Evolutionary conservation across 2,797 vertebrate species (phyloP), one percentile per base, ranked within the genome.

Genomic region (Xerus rutilus): DNA sequence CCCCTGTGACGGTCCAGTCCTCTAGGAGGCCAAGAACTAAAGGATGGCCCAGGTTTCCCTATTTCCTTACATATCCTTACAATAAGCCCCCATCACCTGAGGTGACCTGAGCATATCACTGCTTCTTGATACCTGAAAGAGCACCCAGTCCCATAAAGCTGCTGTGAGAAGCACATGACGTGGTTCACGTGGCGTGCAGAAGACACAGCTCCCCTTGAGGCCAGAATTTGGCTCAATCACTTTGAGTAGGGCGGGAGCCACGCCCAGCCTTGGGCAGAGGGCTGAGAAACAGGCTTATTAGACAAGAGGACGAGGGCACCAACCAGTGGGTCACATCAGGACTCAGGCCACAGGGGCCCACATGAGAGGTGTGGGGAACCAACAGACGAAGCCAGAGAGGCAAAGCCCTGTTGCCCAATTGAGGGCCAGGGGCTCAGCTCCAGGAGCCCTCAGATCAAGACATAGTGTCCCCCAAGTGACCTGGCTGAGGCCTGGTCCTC

Each of bases 181-280:
- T 30, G 59, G 23, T 20, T 2, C 2, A 3, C 0, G 1, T 32
- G 3, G 6, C 35, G 2, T 3, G 0, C 15, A 20, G 7, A n/a
- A 13, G 72, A 47, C 17, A 14, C 11, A 2, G 3, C 62, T 70
- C 14, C 32, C 49, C 43, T 1, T 21, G 64, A 59, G 12, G 35
- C 64, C 20, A 4, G 43, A 73, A 32, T 23, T 13, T 15, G 1
- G 12, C 3, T 12, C 18, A 18, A 12, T 15, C 1, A 0, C 64
- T 0, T 0, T 1, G 62, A 81, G 69, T 12, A 15, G 28, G 57
- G n/a, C 47, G 11, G 23, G n/a, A 1, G 10, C 70, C 3, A 13
- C 23, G 43, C 20, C n/a, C 65, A 59, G 67, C 11, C 7, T 8
- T 2, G 17, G 47, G 39, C 4, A 2, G 1, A 30, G 10, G 59